These are phyloP conservation scores for Thunnus thynnus DNA, from an alignment of 2,113 vertebrate species.

Conservation along the genomic window DNA sequence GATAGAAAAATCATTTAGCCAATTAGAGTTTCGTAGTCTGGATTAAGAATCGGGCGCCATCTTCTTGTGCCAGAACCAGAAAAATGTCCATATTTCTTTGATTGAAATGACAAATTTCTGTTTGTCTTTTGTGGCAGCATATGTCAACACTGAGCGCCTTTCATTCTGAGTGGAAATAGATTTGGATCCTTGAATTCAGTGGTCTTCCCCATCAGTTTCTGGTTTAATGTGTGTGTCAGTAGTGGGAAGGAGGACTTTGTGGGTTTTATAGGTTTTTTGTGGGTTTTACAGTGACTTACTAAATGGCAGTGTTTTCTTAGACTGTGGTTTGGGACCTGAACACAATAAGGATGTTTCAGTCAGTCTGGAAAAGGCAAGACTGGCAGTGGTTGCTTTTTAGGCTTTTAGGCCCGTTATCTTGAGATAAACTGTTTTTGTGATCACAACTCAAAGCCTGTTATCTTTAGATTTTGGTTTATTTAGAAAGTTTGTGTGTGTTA, in stretches of 20 bases:
- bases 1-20: too few relatives aligned
- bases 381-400: not conserved
- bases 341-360: not conserved
- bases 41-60: too few relatives aligned
- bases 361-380: not conserved
- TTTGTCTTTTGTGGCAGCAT: too few relatives aligned
- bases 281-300: not conserved
- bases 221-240: not conserved
- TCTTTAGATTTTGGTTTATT: too few relatives aligned
- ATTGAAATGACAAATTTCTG: too few relatives aligned
- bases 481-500: too few relatives aligned
- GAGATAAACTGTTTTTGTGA: too few relatives aligned
- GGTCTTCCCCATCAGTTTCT: conserved; percentile 5
- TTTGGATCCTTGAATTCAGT: not conserved
- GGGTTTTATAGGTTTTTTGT: not conserved
- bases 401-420: not conserved
- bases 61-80: too few relatives aligned
- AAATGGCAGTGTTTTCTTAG: not conserved
- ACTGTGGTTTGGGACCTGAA: not conserved
- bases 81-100: too few relatives aligned
- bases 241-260: not conserved
- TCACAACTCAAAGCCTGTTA: too few relatives aligned
- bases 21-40: too few relatives aligned
- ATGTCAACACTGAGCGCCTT: too few relatives aligned
- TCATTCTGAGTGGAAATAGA: not conserved